phyloP scores from a whole-genome alignment of 1,140 invertebrate genomes.

The Meloidogyne exigua region DNA sequence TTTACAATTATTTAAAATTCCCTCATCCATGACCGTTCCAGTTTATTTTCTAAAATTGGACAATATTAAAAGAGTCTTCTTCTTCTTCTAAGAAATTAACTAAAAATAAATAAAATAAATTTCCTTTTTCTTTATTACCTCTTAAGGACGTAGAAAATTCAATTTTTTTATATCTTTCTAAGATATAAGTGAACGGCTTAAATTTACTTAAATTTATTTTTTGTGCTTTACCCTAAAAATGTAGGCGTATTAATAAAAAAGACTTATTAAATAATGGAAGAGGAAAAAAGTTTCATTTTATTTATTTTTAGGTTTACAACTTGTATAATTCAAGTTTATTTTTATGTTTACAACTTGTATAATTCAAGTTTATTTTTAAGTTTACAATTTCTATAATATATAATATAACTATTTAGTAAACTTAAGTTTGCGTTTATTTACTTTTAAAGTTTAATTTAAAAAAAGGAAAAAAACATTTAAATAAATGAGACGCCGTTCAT shows the following conservation, averaged over 20 bases:
- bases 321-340: too few species aligned
- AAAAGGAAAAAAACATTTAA: too few species aligned
- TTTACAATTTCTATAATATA: too few species aligned
- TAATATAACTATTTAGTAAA: too few species aligned
- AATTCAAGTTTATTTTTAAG: too few species aligned
- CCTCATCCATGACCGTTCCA: background rate
- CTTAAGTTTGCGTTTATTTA: too few species aligned
- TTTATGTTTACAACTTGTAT: too few species aligned
- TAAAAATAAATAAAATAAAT: background rate
- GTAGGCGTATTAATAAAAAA: background rate
- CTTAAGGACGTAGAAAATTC: constrained; percentile 2
- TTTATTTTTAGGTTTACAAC: too few species aligned
- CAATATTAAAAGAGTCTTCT: background rate
- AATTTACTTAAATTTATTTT: too few species aligned
- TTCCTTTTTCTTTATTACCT: background rate
- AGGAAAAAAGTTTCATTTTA: too few species aligned
- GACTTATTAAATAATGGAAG: too few species aligned
- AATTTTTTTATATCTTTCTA: background rate
- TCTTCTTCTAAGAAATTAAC: background rate
- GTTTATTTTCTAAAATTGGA: background rate
- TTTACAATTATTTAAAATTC: background rate
- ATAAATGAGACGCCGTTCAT: background rate
- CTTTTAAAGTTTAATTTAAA: too few species aligned
- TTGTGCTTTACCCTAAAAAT: background rate
- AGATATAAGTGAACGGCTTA: background rate